Evolutionary conservation across 2,797 vertebrate species (phyloP).

Genomic region (Poecilia velifera): DNA sequence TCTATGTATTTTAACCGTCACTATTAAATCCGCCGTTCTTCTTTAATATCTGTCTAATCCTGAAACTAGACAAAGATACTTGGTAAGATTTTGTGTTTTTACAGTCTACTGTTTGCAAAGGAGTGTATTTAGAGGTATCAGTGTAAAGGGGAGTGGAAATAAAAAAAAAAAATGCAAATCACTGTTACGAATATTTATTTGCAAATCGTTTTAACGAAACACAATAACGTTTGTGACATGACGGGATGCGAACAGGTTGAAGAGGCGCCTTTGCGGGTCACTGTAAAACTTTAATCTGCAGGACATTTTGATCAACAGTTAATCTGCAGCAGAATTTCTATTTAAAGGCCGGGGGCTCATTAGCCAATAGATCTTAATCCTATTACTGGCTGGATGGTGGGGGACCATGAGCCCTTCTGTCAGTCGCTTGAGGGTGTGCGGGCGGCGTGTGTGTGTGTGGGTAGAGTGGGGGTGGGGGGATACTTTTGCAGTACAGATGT

Average conservation of each 20-base stretch:
- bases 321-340: conserved; percentile 78
- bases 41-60: no score
- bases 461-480: conserved; percentile 48
- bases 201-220: background rate
- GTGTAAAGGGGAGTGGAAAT: background rate
- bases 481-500: conserved; percentile 53
- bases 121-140: background rate
- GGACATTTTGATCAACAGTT: conserved; percentile 79
- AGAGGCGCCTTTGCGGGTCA: background rate
- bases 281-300: conserved; percentile 69
- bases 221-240: background rate
- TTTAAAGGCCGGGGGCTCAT: conserved; percentile 80
- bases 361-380: conserved; percentile 84
- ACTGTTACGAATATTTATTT: background rate
- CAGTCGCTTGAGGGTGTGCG: conserved; percentile 31
- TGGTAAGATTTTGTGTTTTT: no score
- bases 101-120: background rate
- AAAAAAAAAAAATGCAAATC: background rate
- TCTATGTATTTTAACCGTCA: no score
- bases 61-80: no score
- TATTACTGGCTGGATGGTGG: conserved; percentile 73
- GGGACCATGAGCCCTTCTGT: conserved; percentile 58
- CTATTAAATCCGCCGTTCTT: no score
- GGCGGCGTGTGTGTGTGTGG: background rate
- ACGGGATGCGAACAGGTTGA: background rate